Percentiles rank a stretch among this genome's conserved stretches.
Conservation (phyloP, 2,797 vertebrate genomes). For the Labeo calbasu region DNA sequence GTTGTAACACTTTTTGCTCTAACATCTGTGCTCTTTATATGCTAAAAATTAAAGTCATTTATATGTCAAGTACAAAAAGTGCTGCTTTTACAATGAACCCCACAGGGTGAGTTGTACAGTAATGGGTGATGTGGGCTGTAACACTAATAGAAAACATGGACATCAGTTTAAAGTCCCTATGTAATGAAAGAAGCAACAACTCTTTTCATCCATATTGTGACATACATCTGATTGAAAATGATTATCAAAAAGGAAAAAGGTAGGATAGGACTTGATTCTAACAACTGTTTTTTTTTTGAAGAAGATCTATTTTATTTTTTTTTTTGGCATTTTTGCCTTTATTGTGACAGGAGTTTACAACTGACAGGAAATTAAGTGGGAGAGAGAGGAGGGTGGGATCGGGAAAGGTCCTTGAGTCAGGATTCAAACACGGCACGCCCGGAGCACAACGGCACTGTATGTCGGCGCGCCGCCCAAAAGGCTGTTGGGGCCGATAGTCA, state of each 20-base stretch:
- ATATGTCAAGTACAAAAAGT: background rate
- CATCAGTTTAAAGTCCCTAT: background rate
- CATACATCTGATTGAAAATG: background rate
- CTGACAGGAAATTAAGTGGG: too few species aligned
- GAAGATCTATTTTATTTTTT: too few species aligned
- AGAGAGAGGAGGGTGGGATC: too few species aligned
- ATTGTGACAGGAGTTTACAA: too few species aligned
- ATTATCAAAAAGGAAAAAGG: background rate
- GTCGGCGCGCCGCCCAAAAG: too few species aligned
- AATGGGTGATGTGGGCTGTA: background rate
- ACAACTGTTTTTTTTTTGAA: too few species aligned
- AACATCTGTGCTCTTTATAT: background rate
- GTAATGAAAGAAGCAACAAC: background rate
- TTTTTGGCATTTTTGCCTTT: too few species aligned
- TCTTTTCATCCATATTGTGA: background rate
- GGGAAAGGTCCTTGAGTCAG: too few species aligned
- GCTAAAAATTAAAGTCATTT: background rate
- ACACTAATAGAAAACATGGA: slow-evolving; percentile 14
- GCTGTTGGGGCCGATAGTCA: background rate
- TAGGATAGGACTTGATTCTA: background rate
- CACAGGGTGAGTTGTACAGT: slow-evolving; percentile 7
- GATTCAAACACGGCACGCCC: too few species aligned
- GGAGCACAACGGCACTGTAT: too few species aligned
- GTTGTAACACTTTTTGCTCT: background rate
- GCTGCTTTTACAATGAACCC: background rate